Evolutionary conservation across 1,140 invertebrate genomes (phyloP).

Genomic region (Pseudomyrmex gracilis): DNA sequence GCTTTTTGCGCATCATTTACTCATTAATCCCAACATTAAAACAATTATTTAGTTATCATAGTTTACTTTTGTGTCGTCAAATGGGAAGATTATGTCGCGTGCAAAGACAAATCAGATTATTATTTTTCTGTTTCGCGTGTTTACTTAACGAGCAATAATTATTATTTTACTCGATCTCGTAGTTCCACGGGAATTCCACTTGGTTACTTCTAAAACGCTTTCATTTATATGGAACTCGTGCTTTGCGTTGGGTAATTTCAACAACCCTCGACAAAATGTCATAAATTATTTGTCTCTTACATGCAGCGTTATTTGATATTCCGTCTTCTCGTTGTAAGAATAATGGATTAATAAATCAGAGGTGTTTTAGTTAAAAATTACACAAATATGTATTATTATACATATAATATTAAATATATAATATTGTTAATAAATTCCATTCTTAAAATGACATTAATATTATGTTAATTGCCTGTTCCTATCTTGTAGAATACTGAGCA

Average conservation of each 20-base stretch:
- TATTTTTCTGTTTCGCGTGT: neutral
- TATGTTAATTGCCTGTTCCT: too few species aligned
- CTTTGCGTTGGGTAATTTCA: slow-evolving; percentile 48
- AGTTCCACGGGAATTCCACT: slow-evolving; percentile 32
- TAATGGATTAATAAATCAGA: slow-evolving; percentile 23
- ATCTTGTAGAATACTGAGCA: too few species aligned
- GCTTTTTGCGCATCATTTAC: neutral
- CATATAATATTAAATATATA: too few species aligned
- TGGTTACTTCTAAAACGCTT: slow-evolving; percentile 60
- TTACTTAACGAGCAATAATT: slow-evolving; percentile 42
- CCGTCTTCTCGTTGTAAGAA: neutral
- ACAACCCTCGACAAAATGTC: slow-evolving; percentile 35
- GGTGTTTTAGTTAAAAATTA: too few species aligned
- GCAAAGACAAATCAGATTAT: slow-evolving; percentile 67
- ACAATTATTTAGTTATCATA: slow-evolving; percentile 57
- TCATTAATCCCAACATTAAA: neutral
- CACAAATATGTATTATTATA: too few species aligned
- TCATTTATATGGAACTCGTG: slow-evolving; percentile 49
- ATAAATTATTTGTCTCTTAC: slow-evolving; percentile 53
- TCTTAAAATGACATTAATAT: too few species aligned
- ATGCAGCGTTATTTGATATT: slow-evolving; percentile 12
- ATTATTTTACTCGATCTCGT: slow-evolving; percentile 55
- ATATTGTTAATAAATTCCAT: too few species aligned
- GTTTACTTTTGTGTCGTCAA: slow-evolving; percentile 53
- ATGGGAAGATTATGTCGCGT: slow-evolving; percentile 45